phyloP scores from a whole-genome alignment of 2,113 vertebrate species.

The Notechis scutatus region DNA sequence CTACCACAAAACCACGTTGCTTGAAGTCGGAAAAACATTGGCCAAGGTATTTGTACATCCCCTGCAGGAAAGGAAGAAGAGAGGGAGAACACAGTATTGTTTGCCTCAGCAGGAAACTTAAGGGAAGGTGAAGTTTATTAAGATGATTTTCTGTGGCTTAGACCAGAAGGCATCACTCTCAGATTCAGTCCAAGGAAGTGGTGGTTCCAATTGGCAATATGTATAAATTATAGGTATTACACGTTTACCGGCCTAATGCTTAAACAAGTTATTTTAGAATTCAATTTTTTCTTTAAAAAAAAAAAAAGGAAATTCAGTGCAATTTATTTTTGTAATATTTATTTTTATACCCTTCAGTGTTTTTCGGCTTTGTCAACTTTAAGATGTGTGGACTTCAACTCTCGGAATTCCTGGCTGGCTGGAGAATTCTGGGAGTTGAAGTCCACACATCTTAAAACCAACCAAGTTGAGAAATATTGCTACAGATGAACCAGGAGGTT shows the following conservation, averaged over 20 bases:
- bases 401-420: too few relatives aligned
- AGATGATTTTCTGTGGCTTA: background rate
- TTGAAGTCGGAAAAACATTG: constrained; percentile 79
- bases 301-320: background rate
- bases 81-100: background rate
- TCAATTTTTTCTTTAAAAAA: background rate
- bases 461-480: too few relatives aligned
- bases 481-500: background rate
- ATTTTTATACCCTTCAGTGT: background rate
- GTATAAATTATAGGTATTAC: background rate
- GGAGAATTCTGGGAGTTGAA: too few relatives aligned
- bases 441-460: too few relatives aligned
- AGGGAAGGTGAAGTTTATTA: background rate
- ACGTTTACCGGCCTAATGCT: background rate
- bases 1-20: constrained; percentile 87
- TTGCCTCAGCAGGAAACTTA: background rate
- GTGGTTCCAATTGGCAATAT: background rate
- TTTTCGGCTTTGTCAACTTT: background rate
- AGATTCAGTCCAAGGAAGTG: background rate
- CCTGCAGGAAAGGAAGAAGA: constrained; percentile 67
- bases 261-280: background rate
- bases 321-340: background rate
- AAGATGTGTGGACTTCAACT: background rate
- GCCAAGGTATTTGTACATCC: constrained; percentile 84
- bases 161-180: background rate